Base-by-base conservation (phyloP, 2,113 vertebrate genomes). In the Cepphus grylle region DNA sequence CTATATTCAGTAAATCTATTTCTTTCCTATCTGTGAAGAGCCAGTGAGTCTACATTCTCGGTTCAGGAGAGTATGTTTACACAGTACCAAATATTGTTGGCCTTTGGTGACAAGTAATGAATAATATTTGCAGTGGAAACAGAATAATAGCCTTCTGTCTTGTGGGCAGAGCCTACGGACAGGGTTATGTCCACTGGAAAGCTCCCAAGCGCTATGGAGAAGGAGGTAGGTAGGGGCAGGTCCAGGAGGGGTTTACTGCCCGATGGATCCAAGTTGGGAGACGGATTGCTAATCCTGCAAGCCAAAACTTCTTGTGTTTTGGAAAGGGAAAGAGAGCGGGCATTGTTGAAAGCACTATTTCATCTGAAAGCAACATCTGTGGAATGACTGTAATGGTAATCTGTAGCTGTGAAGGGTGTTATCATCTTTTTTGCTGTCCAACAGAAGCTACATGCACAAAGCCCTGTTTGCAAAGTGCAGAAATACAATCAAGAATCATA, bases 301-400 rank as follows among this genome's bases (percentile, higher is more conserved):
- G 32, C 16, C 86, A 34, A 29, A 66, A 20, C 16, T 11, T 69
- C 40, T n/a, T 0, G 0, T 66, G 15, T 18, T 77, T 61, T 61
- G 25, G 45, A 3, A 47, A 63, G 20, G 12, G 30, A 26, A 34
- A 20, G 21, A 49, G 74, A 42, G 26, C 5, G 7, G 61, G 56
- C 25, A 2, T 52, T 58, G 8, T 47, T 20, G n/a, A 61, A 40
- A 77, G 45, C 17, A 7, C 30, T 32, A 78, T 36, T 59, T 5
- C 32, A 4, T 5, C 55, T 3, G n/a, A 19, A 30, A 15, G 42
- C 15, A 22, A 8, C 16, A 12, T 34, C 81, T 52, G 85, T 16
- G 30, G n/a, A 11, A 14, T 13, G 42, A 5, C 23, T 61, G 11
- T 0, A 9, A 5, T 1, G 23, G 20, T 2, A 5, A 22, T 45